Base-by-base conservation (phyloP, 2,888 invertebrate genomes). In the Acronicta leporina region DNA sequence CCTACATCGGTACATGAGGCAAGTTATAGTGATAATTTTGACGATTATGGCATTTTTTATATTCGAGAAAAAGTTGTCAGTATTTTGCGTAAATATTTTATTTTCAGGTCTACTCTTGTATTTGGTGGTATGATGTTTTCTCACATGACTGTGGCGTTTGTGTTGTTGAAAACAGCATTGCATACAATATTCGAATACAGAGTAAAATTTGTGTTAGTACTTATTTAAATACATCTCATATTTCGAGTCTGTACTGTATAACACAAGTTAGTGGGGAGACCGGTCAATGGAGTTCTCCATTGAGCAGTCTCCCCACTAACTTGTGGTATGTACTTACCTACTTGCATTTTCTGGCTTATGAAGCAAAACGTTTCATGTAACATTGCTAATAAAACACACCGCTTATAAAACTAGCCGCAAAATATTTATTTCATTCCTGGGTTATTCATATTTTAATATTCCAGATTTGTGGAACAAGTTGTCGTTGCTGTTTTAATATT, bases 141-240 rank as follows among this genome's bases (percentile, higher is more conserved):
- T 0, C 91, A 94, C 55, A 79, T 88, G 73, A 75, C 82, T 1
- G 89, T 88, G 15, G 90, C 92, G 8, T 91, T 79, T 68, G 70
- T 85, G 11, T 75, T 91, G 38, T 63, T 92, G 15, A 94, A 94
- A 77, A 87, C 91, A 13, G 90, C 89, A 11, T 67, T 94, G 43
- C 94, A 94, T 61, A 90, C 81, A 51, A 92, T 94, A 68, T 94
- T 93, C 68, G 94, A 93, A 75, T 94, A 91, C 71, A 87, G 77
- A 79, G 91, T 92, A 6, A 89, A 89, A 87, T 80, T 94, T 63
- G 87, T 93, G 92, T 93, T 79, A 89, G 94, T 89, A 58, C n/a
- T n/a, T 38, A 33, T 10, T n/a, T n/a, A n/a, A n/a, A n/a, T n/a
- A n/a, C n/a, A n/a, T n/a, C n/a, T n/a, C n/a, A n/a, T n/a, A n/a